Evolutionary conservation across 1,140 invertebrate genomes (phyloP).

Genomic region (Muscidifurax raptorellus): DNA sequence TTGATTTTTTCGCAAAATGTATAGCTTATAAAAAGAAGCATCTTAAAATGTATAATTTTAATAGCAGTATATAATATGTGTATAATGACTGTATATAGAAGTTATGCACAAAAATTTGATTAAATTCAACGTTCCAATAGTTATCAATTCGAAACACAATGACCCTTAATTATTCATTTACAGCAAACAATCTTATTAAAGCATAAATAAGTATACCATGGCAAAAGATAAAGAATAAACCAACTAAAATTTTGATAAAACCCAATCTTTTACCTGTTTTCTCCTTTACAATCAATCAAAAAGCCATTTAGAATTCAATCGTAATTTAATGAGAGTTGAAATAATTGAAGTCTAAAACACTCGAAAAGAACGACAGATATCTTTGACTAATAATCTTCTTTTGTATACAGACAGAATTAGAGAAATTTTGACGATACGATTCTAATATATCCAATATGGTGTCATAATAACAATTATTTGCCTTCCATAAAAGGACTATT

Average conservation of each 20-base stretch:
- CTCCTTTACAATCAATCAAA: not conserved
- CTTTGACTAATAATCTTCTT: not conserved
- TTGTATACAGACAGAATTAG: not conserved
- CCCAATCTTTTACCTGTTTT: not conserved
- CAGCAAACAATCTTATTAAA: not conserved
- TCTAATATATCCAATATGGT: no score
- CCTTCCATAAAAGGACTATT: no score
- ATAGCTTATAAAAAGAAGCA: not conserved
- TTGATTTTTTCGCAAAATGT: slow-evolving; percentile 25
- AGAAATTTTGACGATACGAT: not conserved
- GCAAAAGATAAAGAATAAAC: slow-evolving; percentile 17
- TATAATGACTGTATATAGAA: not conserved
- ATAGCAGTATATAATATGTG: not conserved
- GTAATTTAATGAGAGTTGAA: not conserved
- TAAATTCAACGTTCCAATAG: not conserved
- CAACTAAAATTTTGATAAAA: slow-evolving; percentile 23
- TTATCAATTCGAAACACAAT: not conserved
- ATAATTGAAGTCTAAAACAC: not conserved
- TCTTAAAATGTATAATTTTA: not conserved
- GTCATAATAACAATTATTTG: no score
- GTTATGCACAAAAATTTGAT: slow-evolving; percentile 7
- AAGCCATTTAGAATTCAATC: not conserved
- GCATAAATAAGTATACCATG: slow-evolving; percentile 25
- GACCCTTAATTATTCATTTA: not conserved
- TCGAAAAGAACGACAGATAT: not conserved